phyloP scores from a whole-genome alignment of 2,888 invertebrate genomes.

The Mantis religiosa region DNA sequence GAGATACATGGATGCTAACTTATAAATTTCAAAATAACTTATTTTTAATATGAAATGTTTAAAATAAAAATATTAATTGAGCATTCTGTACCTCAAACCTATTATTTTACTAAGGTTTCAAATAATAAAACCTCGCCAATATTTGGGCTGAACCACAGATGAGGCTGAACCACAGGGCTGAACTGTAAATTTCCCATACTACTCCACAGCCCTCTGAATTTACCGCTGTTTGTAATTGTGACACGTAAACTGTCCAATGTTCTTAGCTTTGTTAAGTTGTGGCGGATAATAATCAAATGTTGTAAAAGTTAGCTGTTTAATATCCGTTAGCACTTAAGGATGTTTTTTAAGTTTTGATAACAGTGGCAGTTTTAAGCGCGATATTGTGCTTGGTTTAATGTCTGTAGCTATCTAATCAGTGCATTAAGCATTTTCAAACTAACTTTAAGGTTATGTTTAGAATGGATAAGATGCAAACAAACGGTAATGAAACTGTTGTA shows the following conservation, averaged over 20 bases:
- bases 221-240: not conserved
- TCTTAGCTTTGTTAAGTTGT: not conserved
- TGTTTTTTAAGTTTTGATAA: not conserved
- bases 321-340: not conserved
- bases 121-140: too few species aligned
- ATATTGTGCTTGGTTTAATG: not conserved
- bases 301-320: not conserved
- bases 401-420: not conserved
- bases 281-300: not conserved
- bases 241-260: not conserved
- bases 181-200: not conserved
- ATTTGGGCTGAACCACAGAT: not conserved
- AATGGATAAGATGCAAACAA: not conserved
- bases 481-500: not conserved
- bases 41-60: too few species aligned
- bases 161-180: not conserved
- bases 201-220: not conserved
- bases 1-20: too few species aligned
- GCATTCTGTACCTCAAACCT: too few species aligned
- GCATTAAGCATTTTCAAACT: not conserved
- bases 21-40: too few species aligned
- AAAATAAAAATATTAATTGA: too few species aligned
- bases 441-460: not conserved
- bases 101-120: too few species aligned
- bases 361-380: not conserved